Evolutionary conservation across 2,113 vertebrate genomes (phyloP), one percentile per base, ranked within the genome.

Genomic region (Salvator merianae): DNA sequence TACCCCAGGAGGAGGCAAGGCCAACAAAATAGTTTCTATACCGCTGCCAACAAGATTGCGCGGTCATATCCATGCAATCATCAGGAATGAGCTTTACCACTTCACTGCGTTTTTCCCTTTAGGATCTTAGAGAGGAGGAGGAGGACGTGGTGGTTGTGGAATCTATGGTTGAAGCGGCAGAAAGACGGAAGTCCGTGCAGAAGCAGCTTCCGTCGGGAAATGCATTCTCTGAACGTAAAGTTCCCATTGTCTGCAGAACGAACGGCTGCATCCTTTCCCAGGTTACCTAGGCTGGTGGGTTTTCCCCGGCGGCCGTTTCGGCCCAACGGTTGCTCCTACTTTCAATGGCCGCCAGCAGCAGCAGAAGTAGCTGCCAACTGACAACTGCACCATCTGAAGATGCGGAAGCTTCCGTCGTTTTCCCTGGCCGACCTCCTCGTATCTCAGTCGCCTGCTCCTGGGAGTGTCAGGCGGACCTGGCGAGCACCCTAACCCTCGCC

Each of bases 401-500:
- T 2, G 26, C n/a, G 10, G 32, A 36, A 5, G 3, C 0, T 12
- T 6, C 63, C 32, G 9, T 2, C 13, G 13, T 4, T 16, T 16
- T 16, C 43, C 13, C 3, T 3, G 2, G 68, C 68, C 26, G 22
- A 47, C 43, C 22, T n/a, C 18, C 65, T 32, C 40, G 34, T 0
- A 22, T 91, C 30, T 10, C 38, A 2, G 88, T 5, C 62, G 30
- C 10, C 22, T 89, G 84, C 77, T 91, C 90, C 28, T 93, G 89
- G 90, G 8, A 26, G 7, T 89, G 84, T 68, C 59, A 1, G 22
- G 32, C 22, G 43, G 89, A 82, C 24, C 82, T 91, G 83, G n/a
- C 86, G 62, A 69, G 74, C 16, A n/a, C 34, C 73, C 36, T 88
- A 70, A 38, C 3, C 40, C 75, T 74, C 28, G 80, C 30, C 32